A percentile compares a stretch with the other conserved stretches of the same genome.
These are phyloP conservation scores for Cepaea hortensis DNA, from an alignment of 2,888 invertebrate species.

Conservation along the genomic window DNA sequence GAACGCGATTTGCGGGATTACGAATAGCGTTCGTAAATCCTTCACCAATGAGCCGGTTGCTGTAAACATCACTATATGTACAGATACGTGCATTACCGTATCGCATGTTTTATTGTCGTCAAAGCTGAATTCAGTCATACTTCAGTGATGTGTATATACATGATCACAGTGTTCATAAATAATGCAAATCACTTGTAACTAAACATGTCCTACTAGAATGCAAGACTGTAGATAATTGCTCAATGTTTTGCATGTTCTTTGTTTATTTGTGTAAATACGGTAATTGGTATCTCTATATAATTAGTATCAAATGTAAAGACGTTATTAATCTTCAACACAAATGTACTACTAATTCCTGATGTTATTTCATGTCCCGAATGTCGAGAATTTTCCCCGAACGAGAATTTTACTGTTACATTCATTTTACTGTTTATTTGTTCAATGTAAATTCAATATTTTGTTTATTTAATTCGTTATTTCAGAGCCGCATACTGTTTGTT, in stretches of 20 bases:
- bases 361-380: not conserved
- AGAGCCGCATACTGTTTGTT: not conserved
- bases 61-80: too few species aligned
- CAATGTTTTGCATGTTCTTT: not conserved
- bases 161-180: too few species aligned
- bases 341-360: not conserved
- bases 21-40: too few species aligned
- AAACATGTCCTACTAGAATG: not conserved
- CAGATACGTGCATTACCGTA: too few species aligned
- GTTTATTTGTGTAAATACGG: not conserved
- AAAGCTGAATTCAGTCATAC: too few species aligned
- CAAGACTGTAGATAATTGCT: not conserved
- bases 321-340: not conserved
- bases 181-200: too few species aligned
- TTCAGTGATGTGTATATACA: too few species aligned
- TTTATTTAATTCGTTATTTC: conserved; percentile 4
- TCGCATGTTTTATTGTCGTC: too few species aligned
- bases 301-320: not conserved
- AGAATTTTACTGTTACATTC: conserved; percentile 16
- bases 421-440: not conserved
- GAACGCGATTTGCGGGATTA: too few species aligned
- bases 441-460: not conserved
- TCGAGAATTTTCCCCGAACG: conserved; percentile 17
- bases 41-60: too few species aligned
- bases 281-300: not conserved